Base-by-base conservation (phyloP, 2,888 invertebrate genomes). In the Dryomyza anilis region DNA sequence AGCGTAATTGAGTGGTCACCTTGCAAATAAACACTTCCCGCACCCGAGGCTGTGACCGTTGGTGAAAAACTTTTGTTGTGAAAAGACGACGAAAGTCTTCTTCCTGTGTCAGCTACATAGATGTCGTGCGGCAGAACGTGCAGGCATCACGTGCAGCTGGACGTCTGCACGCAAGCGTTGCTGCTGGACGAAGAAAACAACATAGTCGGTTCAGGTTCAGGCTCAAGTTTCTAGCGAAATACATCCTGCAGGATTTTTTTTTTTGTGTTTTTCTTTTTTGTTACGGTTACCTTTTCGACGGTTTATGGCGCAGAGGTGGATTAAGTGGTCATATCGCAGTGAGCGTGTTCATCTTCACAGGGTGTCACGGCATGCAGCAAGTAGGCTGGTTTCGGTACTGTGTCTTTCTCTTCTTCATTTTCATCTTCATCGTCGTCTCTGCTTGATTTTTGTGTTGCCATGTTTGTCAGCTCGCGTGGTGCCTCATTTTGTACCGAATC, bases 271-370 rank as follows among this genome's bases (percentile, higher is more conserved):
- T 4, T n/a, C 27, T 23, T 29, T 7, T 52, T 52, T 52, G n/a
- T 27, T 25, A 1, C 19, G 8, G 2, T 4, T 39, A 19, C n/a
- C 14, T 4, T 5, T 57, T 43, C 14, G 6, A 14, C 19, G 7
- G 21, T 2, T 27, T 6, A 53, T n/a, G n/a, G n/a, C n/a, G n/a
- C 16, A 19, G 45, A 2, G 43, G 64, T 63, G 68, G 70, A 72
- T 72, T 72, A 71, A 72, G 71, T 71, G 70, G 67, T 71, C 70
- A 71, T 70, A 71, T 71, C 69, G 67, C 69, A 64, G 59, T 68
- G 67, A 68, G 67, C 70, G 70, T 72, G 70, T 70, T 71, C 67
- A 70, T 63, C 63, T 62, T 64, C 63, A 46, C 66, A 68, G 68
- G 63, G 65, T 63, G 67, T 65, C 65, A 62, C 63, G 66, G 68